Evolutionary conservation across 2,797 vertebrate genomes (phyloP).

Genomic region (Corythornis leucogaster): DNA sequence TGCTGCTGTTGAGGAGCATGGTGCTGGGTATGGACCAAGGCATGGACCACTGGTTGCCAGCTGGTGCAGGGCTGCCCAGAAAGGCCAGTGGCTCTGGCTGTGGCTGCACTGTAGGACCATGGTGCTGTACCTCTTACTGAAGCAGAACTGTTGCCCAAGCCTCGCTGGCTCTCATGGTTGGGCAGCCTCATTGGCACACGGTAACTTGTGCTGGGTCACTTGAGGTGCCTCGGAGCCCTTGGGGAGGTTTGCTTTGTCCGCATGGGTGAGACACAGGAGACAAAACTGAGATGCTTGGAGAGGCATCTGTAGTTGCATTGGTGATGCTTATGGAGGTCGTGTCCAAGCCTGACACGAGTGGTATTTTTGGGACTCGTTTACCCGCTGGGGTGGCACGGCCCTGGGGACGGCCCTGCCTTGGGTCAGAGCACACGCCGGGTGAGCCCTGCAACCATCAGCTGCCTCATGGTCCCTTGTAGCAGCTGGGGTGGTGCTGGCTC

Average conservation of each 20-base stretch:
- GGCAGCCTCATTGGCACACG: background rate
- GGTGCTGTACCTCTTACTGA: background rate
- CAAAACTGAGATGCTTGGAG: background rate
- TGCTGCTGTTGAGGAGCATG: rapidly evolving
- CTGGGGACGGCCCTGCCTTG: rapidly evolving
- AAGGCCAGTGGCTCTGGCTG: background rate
- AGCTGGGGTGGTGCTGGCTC: background rate
- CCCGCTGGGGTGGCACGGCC: rapidly evolving
- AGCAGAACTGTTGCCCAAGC: background rate
- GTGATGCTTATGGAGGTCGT: rapidly evolving
- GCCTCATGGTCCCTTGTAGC: rapidly evolving
- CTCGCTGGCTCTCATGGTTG: background rate
- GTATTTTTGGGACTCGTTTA: background rate
- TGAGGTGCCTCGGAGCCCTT: rapidly evolving
- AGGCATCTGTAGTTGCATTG: background rate
- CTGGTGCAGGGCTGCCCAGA: background rate
- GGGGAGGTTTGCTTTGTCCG: background rate
- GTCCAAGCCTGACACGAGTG: background rate
- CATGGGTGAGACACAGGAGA: rapidly evolving
- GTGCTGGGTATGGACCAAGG: background rate
- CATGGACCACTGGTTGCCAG: background rate
- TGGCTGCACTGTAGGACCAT: rapidly evolving
- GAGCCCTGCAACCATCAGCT: rapidly evolving
- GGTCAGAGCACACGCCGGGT: rapidly evolving
- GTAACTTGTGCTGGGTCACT: background rate